These are phyloP conservation scores for Cossypha polioptera DNA, from an alignment of 2,797 vertebrate species.

Conservation along the genomic window DNA sequence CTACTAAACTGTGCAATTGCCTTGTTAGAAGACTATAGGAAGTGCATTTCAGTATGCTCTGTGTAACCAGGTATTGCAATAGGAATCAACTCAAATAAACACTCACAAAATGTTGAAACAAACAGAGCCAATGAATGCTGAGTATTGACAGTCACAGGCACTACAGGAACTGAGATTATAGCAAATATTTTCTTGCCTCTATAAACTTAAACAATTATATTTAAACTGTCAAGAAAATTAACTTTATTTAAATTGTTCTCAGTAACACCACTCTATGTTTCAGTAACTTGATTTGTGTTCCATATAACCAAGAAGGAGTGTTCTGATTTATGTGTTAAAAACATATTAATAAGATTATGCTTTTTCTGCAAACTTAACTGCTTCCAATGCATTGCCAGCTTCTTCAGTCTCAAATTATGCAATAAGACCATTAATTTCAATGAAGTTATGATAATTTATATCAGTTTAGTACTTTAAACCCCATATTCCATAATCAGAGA, in stretches of 20 bases:
- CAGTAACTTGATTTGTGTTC: background rate
- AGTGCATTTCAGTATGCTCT: background rate
- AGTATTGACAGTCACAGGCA: background rate
- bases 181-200: background rate
- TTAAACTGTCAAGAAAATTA: background rate
- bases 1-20: background rate
- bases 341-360: fast-evolving
- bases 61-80: background rate
- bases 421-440: background rate
- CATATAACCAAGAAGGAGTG: background rate
- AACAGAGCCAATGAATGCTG: background rate
- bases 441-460: background rate
- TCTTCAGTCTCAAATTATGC: background rate
- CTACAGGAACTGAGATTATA: background rate
- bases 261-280: background rate
- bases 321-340: background rate
- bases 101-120: background rate
- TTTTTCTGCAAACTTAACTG: background rate
- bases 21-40: background rate
- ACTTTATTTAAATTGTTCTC: background rate
- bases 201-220: background rate
- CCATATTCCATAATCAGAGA: background rate
- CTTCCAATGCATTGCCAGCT: background rate
- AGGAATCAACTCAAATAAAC: background rate
- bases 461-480: background rate